These are phyloP conservation scores for Perca schrenkii DNA, from an alignment of 2,113 vertebrate genomes.

Conservation along the genomic window DNA sequence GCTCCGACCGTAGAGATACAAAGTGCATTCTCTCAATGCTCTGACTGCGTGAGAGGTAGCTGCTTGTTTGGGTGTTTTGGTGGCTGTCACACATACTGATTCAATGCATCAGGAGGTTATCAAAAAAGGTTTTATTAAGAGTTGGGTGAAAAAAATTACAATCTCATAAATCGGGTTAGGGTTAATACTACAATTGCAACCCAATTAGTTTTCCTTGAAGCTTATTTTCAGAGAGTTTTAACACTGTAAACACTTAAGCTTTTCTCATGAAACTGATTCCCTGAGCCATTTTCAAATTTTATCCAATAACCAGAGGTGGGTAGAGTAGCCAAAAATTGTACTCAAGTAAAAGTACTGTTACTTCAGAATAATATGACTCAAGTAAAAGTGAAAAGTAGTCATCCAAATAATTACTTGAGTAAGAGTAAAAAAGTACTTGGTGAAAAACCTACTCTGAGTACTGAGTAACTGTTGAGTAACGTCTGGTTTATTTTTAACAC, in stretches of 20 bases:
- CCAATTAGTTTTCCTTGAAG: neutral
- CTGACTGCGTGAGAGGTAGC: neutral
- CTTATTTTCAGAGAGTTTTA: neutral
- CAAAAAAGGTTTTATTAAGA: neutral
- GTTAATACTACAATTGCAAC: neutral
- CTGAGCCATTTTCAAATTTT: neutral
- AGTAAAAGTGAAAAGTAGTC: no score
- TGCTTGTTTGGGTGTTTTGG: neutral
- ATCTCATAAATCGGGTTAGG: neutral
- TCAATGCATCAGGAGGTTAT: neutral
- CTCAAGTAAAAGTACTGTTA: no score
- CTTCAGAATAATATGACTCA: no score
- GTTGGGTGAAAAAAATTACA: neutral
- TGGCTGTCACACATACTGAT: constrained; percentile 9
- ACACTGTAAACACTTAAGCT: neutral
- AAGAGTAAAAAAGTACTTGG: no score
- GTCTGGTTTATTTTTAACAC: no score
- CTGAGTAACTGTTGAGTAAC: no score
- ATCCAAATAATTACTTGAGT: no score
- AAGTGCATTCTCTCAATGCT: neutral
- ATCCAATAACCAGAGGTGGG: neutral
- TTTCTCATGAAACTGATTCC: constrained; percentile 3
- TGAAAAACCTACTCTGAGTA: no score
- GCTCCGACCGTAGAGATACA: constrained; percentile 5
- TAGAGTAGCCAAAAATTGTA: no score